phyloP scores from a whole-genome alignment of 2,113 vertebrate genomes.

The Seriola rivoliana region DNA sequence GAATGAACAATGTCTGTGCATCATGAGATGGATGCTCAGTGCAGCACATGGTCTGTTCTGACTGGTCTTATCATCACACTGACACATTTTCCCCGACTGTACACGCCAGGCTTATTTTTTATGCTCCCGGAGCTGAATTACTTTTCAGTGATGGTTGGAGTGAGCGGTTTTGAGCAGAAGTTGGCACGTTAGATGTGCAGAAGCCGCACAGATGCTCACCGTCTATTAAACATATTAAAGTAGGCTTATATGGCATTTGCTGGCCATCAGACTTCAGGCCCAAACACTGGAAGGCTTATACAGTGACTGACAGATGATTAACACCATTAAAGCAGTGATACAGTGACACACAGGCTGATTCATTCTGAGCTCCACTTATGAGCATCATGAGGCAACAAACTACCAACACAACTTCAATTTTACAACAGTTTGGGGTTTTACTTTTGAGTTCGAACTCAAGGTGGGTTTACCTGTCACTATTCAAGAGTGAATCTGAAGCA shows the following conservation, averaged over 20 bases:
- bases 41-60: slow-evolving; percentile 33
- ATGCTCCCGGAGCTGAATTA: neutral
- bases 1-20: slow-evolving; percentile 3
- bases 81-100: slow-evolving; percentile 4
- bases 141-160: slow-evolving; percentile 17
- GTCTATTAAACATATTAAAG: slow-evolving; percentile 57
- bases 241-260: slow-evolving; percentile 17
- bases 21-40: slow-evolving; percentile 17
- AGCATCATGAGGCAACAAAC: slow-evolving; percentile 1
- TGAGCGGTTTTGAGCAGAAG: slow-evolving; percentile 10
- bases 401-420: neutral
- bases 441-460: neutral
- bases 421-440: neutral
- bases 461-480: neutral
- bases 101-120: neutral
- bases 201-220: slow-evolving; percentile 45
- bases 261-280: slow-evolving; percentile 28
- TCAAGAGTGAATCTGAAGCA: neutral
- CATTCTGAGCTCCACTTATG: neutral
- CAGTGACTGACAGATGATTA: slow-evolving; percentile 61
- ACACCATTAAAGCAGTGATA: slow-evolving; percentile 6
- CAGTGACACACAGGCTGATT: slow-evolving; percentile 19
- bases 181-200: slow-evolving; percentile 25
- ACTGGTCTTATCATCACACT: slow-evolving; percentile 34
- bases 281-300: slow-evolving; percentile 7